Percentiles rank a stretch among this genome's conserved stretches.
Evolutionary conservation across 2,888 invertebrate species (phyloP).

Genomic region (Pantelozetes paolii): DNA sequence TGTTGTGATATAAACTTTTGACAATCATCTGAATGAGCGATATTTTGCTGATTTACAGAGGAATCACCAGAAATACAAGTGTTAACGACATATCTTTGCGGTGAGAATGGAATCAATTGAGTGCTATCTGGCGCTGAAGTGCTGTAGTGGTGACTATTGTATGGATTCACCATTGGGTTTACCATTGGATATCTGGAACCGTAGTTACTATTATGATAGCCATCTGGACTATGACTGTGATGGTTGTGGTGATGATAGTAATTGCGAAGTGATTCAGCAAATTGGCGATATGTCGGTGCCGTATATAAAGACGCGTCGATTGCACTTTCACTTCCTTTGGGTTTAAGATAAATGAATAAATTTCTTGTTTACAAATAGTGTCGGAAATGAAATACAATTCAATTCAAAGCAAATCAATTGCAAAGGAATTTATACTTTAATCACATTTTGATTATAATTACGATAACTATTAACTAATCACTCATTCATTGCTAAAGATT

Average conservation of each 20-base stretch:
- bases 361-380: background rate
- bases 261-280: conserved; percentile 3
- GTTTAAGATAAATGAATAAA: background rate
- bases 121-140: background rate
- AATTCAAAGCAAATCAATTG: too few species aligned
- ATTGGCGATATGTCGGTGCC: background rate
- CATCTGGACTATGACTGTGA: background rate
- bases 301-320: background rate
- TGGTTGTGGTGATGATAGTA: conserved; percentile 11
- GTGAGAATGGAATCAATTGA: background rate
- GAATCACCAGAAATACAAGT: background rate
- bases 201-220: background rate
- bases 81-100: conserved; percentile 9
- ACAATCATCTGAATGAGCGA: background rate
- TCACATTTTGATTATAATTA: too few species aligned
- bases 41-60: background rate
- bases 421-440: too few species aligned
- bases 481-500: too few species aligned
- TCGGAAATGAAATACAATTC: too few species aligned
- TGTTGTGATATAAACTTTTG: conserved; percentile 3
- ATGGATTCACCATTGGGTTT: background rate
- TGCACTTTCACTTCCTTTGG: background rate
- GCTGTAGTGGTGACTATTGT: background rate
- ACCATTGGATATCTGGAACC: too few species aligned
- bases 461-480: too few species aligned